phyloP scores from a whole-genome alignment of 2,797 vertebrate genomes.

The Hemibagrus guttatus region DNA sequence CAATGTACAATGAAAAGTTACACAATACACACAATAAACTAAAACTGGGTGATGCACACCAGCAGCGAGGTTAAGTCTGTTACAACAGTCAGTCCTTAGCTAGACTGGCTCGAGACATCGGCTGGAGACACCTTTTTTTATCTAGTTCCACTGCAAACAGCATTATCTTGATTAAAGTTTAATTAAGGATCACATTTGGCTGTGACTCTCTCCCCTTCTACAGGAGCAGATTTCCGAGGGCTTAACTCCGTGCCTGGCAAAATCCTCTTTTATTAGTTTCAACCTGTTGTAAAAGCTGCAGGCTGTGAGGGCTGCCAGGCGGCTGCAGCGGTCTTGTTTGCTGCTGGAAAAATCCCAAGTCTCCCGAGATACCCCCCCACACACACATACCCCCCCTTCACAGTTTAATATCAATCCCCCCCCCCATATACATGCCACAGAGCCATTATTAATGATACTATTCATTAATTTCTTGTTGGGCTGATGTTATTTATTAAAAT shows the following conservation, averaged over 20 bases:
- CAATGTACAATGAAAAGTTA: constrained; percentile 33
- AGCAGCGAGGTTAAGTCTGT: constrained; percentile 71
- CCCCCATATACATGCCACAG: constrained; percentile 90
- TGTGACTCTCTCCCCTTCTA: constrained; percentile 99
- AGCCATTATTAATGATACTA: constrained; percentile 99
- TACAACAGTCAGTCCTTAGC: constrained; percentile 72
- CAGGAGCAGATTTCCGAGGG: constrained; percentile 99
- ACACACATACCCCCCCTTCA: constrained; percentile 87
- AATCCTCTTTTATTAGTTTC: constrained; percentile 99
- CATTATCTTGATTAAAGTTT: constrained; percentile 99
- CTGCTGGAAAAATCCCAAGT: constrained; percentile 97
- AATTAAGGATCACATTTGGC: constrained; percentile 99
- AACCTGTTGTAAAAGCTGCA: constrained; percentile 99
- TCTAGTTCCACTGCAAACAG: constrained; percentile 84
- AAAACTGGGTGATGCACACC: constrained; percentile 21
- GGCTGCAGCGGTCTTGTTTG: constrained; percentile 98
- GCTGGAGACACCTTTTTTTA: constrained; percentile 74
- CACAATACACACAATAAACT: constrained; percentile 41
- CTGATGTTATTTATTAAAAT: constrained; percentile 99
- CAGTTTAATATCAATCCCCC: constrained; percentile 99
- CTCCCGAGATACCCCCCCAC: constrained; percentile 93
- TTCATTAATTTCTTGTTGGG: constrained; percentile 99
- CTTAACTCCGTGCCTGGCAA: constrained; percentile 99
- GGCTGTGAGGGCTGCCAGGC: constrained; percentile 91
- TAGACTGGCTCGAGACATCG: constrained; percentile 67